Percentiles rank a stretch among this genome's conserved stretches.
phyloP scores from a whole-genome alignment of 2,888 invertebrate genomes.

The Pachymerium ferrugineum region DNA sequence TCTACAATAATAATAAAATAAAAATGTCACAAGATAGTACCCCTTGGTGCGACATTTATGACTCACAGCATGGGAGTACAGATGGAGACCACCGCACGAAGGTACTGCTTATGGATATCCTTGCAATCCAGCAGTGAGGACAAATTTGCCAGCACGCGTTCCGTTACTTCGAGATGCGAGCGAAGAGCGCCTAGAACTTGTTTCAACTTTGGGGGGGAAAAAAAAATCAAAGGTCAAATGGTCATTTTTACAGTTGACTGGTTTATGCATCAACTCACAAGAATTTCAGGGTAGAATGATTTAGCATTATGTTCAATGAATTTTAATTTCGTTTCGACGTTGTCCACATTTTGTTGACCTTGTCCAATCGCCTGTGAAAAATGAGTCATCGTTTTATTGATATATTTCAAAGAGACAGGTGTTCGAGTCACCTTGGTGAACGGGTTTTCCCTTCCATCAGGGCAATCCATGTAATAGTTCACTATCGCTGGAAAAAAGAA shows the following conservation, averaged over 20 bases:
- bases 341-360: slow-evolving; percentile 31
- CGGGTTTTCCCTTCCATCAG: slow-evolving; percentile 31
- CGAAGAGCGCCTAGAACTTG: slow-evolving; percentile 69
- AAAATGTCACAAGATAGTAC: not conserved
- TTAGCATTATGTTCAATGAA: not conserved
- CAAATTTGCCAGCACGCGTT: slow-evolving; percentile 51
- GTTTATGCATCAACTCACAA: not conserved
- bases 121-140: slow-evolving; percentile 75
- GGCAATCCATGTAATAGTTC: slow-evolving; percentile 36
- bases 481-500: slow-evolving; percentile 32
- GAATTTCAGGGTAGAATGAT: not conserved
- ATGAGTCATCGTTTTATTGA: not conserved
- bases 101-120: slow-evolving; percentile 73
- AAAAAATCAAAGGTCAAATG: not conserved
- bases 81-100: slow-evolving; percentile 69
- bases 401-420: not conserved
- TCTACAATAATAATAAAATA: slow-evolving; percentile 35
- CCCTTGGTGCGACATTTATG: not conserved
- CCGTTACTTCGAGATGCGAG: slow-evolving; percentile 71
- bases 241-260: not conserved
- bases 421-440: slow-evolving; percentile 30
- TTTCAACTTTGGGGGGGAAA: slow-evolving; percentile 50
- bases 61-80: slow-evolving; percentile 72
- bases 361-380: slow-evolving; percentile 28
- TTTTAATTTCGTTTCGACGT: not conserved